Percentiles rank a stretch among this genome's conserved stretches.
phyloP scores from a whole-genome alignment of 2,888 invertebrate species.

The Ectemnius continuus region DNA sequence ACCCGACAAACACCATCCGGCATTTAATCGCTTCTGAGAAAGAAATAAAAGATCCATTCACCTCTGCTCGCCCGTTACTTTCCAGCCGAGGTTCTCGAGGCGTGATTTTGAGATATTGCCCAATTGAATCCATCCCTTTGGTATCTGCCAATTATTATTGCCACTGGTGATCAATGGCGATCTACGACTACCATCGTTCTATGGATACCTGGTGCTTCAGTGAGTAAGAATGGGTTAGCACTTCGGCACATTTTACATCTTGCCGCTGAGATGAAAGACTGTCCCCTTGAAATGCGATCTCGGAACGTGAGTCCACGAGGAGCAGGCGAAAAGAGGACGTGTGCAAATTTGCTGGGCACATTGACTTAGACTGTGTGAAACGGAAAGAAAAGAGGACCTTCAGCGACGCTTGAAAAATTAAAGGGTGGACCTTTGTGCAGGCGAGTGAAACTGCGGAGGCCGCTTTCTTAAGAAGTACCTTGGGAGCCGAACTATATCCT shows the following conservation, averaged over 20 bases:
- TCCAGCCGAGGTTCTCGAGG: not conserved
- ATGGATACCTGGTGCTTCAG: not conserved
- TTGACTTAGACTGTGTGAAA: conserved; percentile 33
- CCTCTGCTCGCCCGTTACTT: not conserved
- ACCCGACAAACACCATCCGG: conserved; percentile 40
- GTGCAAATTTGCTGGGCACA: conserved; percentile 40
- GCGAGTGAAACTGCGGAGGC: conserved; percentile 39
- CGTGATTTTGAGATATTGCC: conserved; percentile 1
- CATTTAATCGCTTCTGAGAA: conserved; percentile 41
- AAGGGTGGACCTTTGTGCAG: conserved; percentile 44
- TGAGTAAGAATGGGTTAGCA: not conserved
- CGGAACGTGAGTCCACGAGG: conserved; percentile 12
- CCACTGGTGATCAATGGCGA: not conserved
- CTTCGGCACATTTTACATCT: not conserved
- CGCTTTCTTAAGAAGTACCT: conserved; percentile 44
- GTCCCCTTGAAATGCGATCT: conserved; percentile 16
- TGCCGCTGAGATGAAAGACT: conserved; percentile 17
- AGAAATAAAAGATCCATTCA: conserved; percentile 35
- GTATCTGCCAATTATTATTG: not conserved
- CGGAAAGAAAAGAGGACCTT: conserved; percentile 29
- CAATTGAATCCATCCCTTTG: conserved; percentile 3
- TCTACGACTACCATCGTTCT: not conserved
- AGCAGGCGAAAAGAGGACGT: conserved; percentile 5
- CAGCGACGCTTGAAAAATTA: conserved; percentile 48
- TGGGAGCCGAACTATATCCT: conserved; percentile 38